Evolutionary conservation across 2,888 invertebrate species (phyloP), one percentile per base, ranked within the genome.

Genomic region (Venustoraphidia nigricollis): DNA sequence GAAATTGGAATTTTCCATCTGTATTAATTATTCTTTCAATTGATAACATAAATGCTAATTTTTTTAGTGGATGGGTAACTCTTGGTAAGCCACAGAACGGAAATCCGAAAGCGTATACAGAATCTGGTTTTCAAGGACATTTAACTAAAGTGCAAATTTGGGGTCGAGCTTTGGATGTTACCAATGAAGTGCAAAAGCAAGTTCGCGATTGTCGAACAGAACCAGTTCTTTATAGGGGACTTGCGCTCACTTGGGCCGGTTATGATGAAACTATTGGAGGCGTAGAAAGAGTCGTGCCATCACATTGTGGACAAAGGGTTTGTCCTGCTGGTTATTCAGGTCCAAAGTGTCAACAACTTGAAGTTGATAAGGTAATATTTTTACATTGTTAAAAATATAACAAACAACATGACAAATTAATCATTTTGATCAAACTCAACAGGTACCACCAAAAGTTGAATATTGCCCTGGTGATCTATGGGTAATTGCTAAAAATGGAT

Each of bases 81-180:
- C 71, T 95, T 41, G 95, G 94, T 47, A 89, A 90, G 61, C 92
- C 93, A 44, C 81, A 86, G 62, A 79, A 81, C 9, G 84, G 85
- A 54, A 82, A 80, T 62, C 75, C 81, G n/a, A 83, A 84, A 58
- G 79, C 81, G 0, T 90, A 89, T 59, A 83, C 87, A 0, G 91
- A 91, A 66, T 73, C 83, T 41, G 93, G 93, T n/a, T 94, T 94
- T 81, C 90, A 91, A 72, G 96, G 96, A 34, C 89, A 91, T 58
- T 70, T 96, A 39, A 93, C 92, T 9, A 89, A 94, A 66, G 87
- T 93, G 36, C 93, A 95, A 70, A 81, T 95, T 50, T 96, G 95
- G 95, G 85, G 84, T 57, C 76, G 91, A 42, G 88, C 91, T 38
- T 71, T 95, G 1, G 93, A 94, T 61, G 84, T 92, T 13, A 90